Base-by-base conservation (phyloP, 2,113 vertebrate species). In the Ia io region DNA sequence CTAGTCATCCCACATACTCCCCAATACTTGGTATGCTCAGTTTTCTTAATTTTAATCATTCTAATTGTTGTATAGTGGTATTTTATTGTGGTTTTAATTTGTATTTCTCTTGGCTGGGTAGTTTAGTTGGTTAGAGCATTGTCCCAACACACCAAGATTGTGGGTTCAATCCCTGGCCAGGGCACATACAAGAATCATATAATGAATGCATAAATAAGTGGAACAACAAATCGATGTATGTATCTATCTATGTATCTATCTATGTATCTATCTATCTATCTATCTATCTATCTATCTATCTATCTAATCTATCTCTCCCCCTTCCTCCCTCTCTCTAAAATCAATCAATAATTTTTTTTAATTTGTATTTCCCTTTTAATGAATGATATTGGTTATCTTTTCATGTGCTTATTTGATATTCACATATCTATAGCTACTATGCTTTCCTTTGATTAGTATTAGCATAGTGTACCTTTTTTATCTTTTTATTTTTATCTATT, bases 361-460 rank as follows among this genome's bases (percentile, higher is more conserved):
- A 56, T 93, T 69, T 90, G 18, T 40, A 42, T 88, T 76, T 84
- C 25, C 65, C 59, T 70, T 90, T 9, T 42, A 37, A 44, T 22
- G 14, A n/a, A 63, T 61, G 40, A 53, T 51, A 3, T 10, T 30
- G 61, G 11, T 63, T 49, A 63, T 44, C 61, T 90, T 86, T 83
- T 61, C 30, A 28, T 53, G 32, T 49, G 70, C 37, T 86, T 90
- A 12, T 28, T 79, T 74, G 74, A 16, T 32, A 47, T 71, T 35
- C 1, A 3, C 49, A 3, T 77, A 14, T 79, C 23, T 83, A 42
- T 23, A 47, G 17, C 40, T 90, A 71, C 8, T 30, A 25, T 25
- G 11, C 42, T 83, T 78, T 91, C n/a, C 88, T 97, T 88, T 89
- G 17, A 65, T 82, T 85, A 35, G 12, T 83, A 65, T 77, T 87